Base-by-base conservation (phyloP, 53 echinoderm and acorn worm species). In the Echinarachnius parma region DNA sequence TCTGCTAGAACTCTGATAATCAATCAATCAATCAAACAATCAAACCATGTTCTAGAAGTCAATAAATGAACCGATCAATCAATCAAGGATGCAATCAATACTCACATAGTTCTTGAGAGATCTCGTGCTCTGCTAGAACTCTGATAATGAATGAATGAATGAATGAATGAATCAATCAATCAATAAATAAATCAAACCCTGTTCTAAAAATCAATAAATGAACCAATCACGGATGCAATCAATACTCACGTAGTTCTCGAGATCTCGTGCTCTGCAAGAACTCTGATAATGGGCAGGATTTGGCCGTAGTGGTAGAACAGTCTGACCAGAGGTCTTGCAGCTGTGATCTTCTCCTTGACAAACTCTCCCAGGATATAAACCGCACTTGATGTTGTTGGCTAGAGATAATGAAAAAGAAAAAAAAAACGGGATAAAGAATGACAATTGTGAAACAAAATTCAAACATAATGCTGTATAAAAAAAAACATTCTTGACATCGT, bases 341-440 rank as follows among this genome's bases (percentile, higher is more conserved):
- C 80, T 4, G 75, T 79, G 2, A 80, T 64, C 54, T 84, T 91
- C 54, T 98, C 98, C 46, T 91, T 98, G 20, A 91, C 87, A 31
- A 91, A 83, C 46, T 88, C 79, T 9, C 91, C 91, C 15, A 98
- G 78, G 44, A 98, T 85, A 28, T 92, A 64, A 22, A 85, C 85
- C 15, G 88, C 82, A 75, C 91, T 98, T 55, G 98, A 86, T 20
- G 98, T 80, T 28, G 82, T 85, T 3, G 91, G 91, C 98, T 98
- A 75, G 14, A 46, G 42, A 68, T 24, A 15, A 25, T 23, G 21
- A 62, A 15, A 62, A 39, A 36, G 21, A 62, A 0, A 68, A 16
- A 53, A 4, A 68, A 33, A 52, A 52, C 8, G 0, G 33, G 20
- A 60, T 9, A 13, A 9, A 13, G 13, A 39, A 39, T 39, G 39